Conservation (phyloP, 2,113 vertebrate species). For the Elgaria multicarinata region DNA sequence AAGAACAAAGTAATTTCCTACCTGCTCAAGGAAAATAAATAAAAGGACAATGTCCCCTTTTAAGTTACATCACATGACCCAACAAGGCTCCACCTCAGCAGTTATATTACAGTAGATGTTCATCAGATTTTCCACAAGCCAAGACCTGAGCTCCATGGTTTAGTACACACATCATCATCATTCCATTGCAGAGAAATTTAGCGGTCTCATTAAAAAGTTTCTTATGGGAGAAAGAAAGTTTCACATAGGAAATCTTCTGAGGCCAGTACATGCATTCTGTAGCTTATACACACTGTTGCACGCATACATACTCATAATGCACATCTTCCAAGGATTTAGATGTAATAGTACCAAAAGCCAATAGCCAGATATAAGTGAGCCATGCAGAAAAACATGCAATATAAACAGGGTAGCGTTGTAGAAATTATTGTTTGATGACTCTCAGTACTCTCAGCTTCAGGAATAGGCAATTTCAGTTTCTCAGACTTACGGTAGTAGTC, state of each 20-base stretch:
- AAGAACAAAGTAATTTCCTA: slow-evolving; percentile 76
- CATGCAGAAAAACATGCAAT: background rate
- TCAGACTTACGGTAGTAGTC: no score
- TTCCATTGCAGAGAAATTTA: slow-evolving; percentile 66
- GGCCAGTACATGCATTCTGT: background rate
- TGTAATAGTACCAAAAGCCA: background rate
- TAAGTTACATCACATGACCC: slow-evolving; percentile 63
- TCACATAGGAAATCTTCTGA: slow-evolving; percentile 44
- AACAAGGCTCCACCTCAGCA: slow-evolving; percentile 55
- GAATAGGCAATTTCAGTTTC: no score
- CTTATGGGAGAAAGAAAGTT: slow-evolving; percentile 68
- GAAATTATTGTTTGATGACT: no score
- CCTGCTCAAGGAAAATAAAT: slow-evolving; percentile 58
- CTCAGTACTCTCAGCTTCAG: no score
- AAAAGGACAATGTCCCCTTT: slow-evolving; percentile 67
- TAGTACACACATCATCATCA: slow-evolving; percentile 46
- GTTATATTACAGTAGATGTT: slow-evolving; percentile 54
- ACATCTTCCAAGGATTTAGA: background rate
- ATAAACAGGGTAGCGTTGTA: background rate
- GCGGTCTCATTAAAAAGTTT: slow-evolving; percentile 69
- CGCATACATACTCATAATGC: background rate
- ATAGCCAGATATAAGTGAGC: background rate
- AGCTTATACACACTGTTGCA: background rate
- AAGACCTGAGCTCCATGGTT: slow-evolving; percentile 38
- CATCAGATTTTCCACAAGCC: slow-evolving; percentile 58